These are phyloP conservation scores for Toxonevra muliebris DNA, from an alignment of 2,888 invertebrate genomes.

Conservation along the genomic window DNA sequence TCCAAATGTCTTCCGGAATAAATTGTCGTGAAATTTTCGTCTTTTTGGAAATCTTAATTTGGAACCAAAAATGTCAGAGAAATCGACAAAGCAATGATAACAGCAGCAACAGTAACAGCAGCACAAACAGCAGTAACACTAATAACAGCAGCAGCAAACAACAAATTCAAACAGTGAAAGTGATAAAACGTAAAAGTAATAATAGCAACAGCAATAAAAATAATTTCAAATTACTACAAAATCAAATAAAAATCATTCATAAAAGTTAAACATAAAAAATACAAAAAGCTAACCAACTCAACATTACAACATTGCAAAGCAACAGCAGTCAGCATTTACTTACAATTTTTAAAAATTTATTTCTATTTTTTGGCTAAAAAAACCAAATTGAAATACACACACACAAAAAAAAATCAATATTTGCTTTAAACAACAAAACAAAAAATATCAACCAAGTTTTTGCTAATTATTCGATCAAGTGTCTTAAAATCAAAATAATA, in stretches of 20 bases:
- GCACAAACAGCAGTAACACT: constrained; percentile 28
- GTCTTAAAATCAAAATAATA: constrained; percentile 49
- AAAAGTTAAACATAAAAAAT: constrained; percentile 4
- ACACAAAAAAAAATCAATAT: too few relatives aligned
- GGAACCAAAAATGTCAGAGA: constrained; percentile 62
- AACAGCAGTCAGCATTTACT: too few relatives aligned
- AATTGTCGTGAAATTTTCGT: constrained; percentile 64
- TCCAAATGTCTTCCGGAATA: constrained; percentile 63
- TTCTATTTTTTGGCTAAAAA: too few relatives aligned
- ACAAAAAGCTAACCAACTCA: too few relatives aligned
- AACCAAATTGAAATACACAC: too few relatives aligned
- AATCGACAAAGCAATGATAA: constrained; percentile 58
- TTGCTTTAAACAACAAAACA: too few relatives aligned
- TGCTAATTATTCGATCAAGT: constrained; percentile 50
- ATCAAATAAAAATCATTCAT: constrained; percentile 39
- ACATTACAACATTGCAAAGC: too few relatives aligned
- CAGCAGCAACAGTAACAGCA: constrained; percentile 39
- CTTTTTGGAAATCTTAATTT: constrained; percentile 63
- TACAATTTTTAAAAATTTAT: too few relatives aligned
- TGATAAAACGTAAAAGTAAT: constrained; percentile 39
- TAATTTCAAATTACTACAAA: constrained; percentile 38
- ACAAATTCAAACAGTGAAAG: constrained; percentile 35
- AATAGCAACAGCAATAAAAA: constrained; percentile 39
- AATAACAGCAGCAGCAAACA: constrained; percentile 17
- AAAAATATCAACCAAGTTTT: constrained; percentile 1